Percentiles rank a stretch among this genome's conserved stretches.
phyloP scores from a whole-genome alignment of 2,113 vertebrate species.

The Drymodes brunneopygia region DNA sequence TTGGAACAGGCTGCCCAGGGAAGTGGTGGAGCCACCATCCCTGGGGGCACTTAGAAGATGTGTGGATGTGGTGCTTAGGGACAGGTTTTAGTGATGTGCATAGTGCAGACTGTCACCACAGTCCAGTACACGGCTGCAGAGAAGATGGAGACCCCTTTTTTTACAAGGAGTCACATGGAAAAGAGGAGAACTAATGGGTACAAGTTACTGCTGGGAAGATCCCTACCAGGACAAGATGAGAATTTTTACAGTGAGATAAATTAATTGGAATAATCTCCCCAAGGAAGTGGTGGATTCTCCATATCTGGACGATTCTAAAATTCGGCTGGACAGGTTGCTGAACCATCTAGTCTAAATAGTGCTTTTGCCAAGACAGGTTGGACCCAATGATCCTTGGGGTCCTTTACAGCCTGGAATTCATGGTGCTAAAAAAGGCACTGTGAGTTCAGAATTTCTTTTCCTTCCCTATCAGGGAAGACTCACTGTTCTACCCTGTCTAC shows the following conservation, averaged over 20 bases:
- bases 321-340: not conserved
- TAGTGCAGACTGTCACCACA: not conserved
- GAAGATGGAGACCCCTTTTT: not conserved
- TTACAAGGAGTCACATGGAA: not conserved
- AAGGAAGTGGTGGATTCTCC: not conserved
- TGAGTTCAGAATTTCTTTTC: not conserved
- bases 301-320: not conserved
- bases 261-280: not conserved
- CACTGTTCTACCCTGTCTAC: not conserved
- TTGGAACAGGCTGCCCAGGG: not conserved
- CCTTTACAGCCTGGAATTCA: not conserved
- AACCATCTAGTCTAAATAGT: not conserved
- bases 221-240: not conserved
- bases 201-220: not conserved
- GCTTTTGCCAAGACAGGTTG: not conserved
- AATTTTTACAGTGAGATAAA: not conserved
- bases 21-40: not conserved
- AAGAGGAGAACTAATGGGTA: no score
- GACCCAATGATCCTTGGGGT: not conserved
- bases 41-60: not conserved
- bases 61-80: not conserved
- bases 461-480: not conserved
- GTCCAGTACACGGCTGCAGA: not conserved
- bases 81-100: not conserved
- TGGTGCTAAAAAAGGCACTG: not conserved